Percentiles rank a stretch among this genome's conserved stretches.
Conservation (phyloP, 92 coral and sea anemone species). For the Actinernus sp. region DNA sequence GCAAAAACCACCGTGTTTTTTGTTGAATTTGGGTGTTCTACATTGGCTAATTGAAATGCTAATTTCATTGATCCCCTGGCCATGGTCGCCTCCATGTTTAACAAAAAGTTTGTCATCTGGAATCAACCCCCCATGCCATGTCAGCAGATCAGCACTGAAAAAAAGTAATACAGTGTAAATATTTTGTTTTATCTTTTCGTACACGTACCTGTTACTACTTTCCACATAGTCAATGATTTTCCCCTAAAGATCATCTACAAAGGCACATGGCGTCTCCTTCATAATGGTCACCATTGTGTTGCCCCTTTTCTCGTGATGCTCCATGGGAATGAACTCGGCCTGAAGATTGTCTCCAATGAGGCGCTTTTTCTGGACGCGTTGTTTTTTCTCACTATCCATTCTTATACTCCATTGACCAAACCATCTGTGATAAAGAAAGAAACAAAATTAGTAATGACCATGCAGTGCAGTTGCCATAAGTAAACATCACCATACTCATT, state of each 20-base stretch:
- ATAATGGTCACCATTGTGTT: constrained; percentile 5
- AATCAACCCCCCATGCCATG: constrained; percentile 21
- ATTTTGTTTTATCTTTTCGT: not conserved
- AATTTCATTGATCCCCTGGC: constrained; percentile 18
- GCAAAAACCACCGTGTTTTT: constrained; percentile 33
- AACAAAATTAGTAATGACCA: no score
- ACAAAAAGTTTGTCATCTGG: constrained; percentile 28
- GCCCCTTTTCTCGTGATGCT: constrained; percentile 3
- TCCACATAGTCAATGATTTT: constrained; percentile 6
- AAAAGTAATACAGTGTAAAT: not conserved
- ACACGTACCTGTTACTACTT: constrained; percentile 2
- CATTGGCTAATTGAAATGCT: constrained; percentile 24
- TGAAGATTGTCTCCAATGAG: constrained; percentile 17
- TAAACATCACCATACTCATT: no score
- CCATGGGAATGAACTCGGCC: constrained; percentile 3
- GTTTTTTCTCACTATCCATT: constrained; percentile 14
- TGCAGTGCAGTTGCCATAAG: no score
- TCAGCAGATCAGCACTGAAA: constrained; percentile 2
- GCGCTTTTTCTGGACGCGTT: constrained; percentile 4
- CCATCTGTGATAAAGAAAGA: constrained; percentile 19
- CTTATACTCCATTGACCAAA: constrained; percentile 8
- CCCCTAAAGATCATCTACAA: constrained; percentile 3
- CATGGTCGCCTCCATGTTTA: constrained; percentile 43
- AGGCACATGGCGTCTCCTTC: constrained; percentile 19
- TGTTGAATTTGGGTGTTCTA: constrained; percentile 30